phyloP scores from a whole-genome alignment of 2,113 vertebrate genomes.

The Mesoclemmys tuberculata region DNA sequence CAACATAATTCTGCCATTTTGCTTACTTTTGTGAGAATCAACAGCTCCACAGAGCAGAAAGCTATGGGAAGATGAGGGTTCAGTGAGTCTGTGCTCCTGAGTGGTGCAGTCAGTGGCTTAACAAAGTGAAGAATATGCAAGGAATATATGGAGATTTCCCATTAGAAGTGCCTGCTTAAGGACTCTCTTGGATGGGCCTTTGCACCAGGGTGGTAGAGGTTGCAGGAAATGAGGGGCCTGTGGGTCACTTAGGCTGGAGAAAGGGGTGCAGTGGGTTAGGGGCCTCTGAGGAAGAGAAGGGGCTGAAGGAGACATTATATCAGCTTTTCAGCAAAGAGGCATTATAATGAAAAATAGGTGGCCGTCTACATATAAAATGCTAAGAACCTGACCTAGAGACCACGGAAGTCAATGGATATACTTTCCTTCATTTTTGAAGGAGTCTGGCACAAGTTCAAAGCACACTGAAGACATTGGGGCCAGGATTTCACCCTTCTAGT shows the following conservation, averaged over 20 bases:
- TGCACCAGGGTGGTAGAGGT: not conserved
- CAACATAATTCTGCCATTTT: not conserved
- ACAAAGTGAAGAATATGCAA: not conserved
- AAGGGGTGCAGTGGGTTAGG: not conserved
- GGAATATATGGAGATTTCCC: not conserved
- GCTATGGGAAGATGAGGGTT: not conserved
- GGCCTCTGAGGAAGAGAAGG: not conserved
- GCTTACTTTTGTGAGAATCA: not conserved
- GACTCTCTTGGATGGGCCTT: not conserved
- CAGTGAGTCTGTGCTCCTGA: not conserved
- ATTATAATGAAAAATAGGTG: not conserved
- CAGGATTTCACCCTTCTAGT: rapidly evolving
- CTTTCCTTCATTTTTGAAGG: not conserved
- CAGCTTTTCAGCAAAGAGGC: not conserved
- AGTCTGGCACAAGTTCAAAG: not conserved
- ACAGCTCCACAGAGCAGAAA: not conserved
- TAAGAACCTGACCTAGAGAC: not conserved
- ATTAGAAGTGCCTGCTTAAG: not conserved
- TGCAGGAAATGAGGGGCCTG: not conserved
- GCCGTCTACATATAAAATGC: not conserved
- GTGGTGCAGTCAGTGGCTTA: not conserved
- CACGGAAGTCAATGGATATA: not conserved
- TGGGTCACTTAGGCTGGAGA: not conserved
- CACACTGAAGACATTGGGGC: not conserved
- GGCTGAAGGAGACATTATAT: not conserved